A percentile compares a stretch with the other conserved stretches of the same genome.
Evolutionary conservation across 2,797 vertebrate species (phyloP).

Genomic region (Amniataba percoides): DNA sequence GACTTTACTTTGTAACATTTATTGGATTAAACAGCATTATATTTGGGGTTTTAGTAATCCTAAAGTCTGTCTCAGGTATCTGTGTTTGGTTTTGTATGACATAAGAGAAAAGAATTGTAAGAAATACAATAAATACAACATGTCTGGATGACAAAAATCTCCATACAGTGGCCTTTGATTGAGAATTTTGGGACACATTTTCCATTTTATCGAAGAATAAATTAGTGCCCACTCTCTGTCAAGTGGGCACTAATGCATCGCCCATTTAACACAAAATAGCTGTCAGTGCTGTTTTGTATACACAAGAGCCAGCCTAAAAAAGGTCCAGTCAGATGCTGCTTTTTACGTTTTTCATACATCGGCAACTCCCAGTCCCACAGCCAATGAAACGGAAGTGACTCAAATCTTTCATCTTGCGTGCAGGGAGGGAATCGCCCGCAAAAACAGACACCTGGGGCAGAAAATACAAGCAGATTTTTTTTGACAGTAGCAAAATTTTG

Average conservation of each 20-base stretch:
- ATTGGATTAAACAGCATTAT: not conserved
- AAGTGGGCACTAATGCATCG: constrained; percentile 1
- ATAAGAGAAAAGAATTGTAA: too few relatives aligned
- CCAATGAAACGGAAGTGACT: constrained; percentile 50
- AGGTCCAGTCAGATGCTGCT: not conserved
- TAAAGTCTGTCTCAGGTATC: not conserved
- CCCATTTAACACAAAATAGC: not conserved
- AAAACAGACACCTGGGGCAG: not conserved
- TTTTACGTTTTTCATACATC: not conserved
- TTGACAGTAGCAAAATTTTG: not conserved
- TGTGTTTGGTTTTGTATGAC: too few relatives aligned
- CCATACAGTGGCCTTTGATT: not conserved
- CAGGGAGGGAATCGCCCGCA: constrained; percentile 22
- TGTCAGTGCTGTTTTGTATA: not conserved
- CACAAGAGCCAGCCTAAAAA: not conserved
- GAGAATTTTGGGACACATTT: not conserved
- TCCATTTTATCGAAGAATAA: constrained; percentile 10
- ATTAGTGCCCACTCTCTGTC: not conserved
- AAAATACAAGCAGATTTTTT: not conserved
- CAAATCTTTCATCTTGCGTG: constrained; percentile 16
- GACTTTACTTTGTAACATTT: not conserved
- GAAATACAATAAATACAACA: too few relatives aligned
- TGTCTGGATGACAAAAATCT: not conserved
- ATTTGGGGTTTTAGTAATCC: not conserved
- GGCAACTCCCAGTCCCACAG: constrained; percentile 22